A percentile compares a stretch with the other conserved stretches of the same genome.
Evolutionary conservation across 2,888 invertebrate genomes (phyloP).

Genomic region (Diaphora mendica): DNA sequence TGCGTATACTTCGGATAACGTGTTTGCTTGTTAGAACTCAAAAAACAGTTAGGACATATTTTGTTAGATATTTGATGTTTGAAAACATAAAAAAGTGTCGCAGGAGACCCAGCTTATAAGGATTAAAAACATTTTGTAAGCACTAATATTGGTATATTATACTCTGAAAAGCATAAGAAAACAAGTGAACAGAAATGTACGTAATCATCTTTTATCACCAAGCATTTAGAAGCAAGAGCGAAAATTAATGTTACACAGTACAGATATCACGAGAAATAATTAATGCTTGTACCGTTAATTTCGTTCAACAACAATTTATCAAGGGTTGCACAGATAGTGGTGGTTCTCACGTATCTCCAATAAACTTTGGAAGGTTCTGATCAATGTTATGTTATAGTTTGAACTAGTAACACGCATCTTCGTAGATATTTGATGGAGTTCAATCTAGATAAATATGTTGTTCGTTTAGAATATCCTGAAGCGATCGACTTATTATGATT

Average conservation of each 20-base stretch:
- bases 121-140: neutral
- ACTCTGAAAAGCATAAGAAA: neutral
- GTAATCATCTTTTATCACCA: constrained; percentile 27
- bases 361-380: constrained; percentile 51
- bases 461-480: neutral
- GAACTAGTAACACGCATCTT: constrained; percentile 15
- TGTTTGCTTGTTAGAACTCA: too few species aligned
- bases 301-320: constrained; percentile 60
- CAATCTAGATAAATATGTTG: neutral
- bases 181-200: constrained; percentile 18
- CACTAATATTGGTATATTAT: neutral
- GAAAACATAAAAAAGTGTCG: too few species aligned
- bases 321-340: constrained; percentile 30
- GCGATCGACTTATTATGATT: neutral
- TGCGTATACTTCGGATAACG: too few species aligned
- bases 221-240: constrained; percentile 37
- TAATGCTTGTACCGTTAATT: constrained; percentile 66
- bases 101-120: too few species aligned
- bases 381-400: constrained; percentile 36
- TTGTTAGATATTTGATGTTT: too few species aligned
- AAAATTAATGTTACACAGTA: constrained; percentile 38
- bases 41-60: too few species aligned
- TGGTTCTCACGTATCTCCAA: constrained; percentile 47
- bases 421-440: constrained; percentile 4
- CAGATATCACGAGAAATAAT: constrained; percentile 63